A percentile compares a stretch with the other conserved stretches of the same genome.
phyloP scores from a whole-genome alignment of 2,113 vertebrate genomes.

The Poicephalus meyeri region DNA sequence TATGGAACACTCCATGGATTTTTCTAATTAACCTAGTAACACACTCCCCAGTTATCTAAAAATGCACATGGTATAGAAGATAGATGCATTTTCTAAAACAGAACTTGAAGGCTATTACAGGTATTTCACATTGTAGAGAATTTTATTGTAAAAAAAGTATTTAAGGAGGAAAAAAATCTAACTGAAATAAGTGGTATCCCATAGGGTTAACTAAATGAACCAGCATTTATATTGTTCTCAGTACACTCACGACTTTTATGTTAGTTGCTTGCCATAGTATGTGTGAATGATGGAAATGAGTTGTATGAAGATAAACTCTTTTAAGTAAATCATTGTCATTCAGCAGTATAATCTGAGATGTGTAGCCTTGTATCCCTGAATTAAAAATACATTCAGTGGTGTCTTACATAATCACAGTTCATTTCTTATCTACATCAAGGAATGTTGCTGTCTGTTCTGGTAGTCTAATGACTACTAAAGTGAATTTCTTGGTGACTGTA shows the following conservation, averaged over 20 bases:
- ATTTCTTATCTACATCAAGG: constrained; percentile 36
- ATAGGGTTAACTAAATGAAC: background rate
- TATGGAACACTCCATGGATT: background rate
- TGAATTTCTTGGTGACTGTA: background rate
- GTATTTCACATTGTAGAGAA: background rate
- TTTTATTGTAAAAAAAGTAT: background rate
- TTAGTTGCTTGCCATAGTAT: background rate
- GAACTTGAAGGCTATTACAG: background rate
- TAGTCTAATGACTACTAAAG: background rate
- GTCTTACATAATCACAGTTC: constrained; percentile 33
- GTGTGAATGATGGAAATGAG: background rate
- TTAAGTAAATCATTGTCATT: background rate
- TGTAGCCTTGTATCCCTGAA: background rate
- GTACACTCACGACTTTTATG: background rate
- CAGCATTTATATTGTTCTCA: background rate
- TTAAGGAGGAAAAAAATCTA: background rate
- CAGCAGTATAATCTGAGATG: background rate
- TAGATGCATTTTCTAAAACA: background rate
- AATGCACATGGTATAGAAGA: background rate
- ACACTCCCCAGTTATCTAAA: background rate
- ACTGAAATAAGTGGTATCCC: background rate
- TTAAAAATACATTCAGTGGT: constrained; percentile 9
- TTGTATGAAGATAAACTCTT: background rate
- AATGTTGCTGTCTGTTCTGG: background rate
- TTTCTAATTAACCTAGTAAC: background rate